Evolutionary conservation across 2,797 vertebrate genomes (phyloP), one percentile per base, ranked within the genome.

Genomic region (Cyprinodon diabolis): DNA sequence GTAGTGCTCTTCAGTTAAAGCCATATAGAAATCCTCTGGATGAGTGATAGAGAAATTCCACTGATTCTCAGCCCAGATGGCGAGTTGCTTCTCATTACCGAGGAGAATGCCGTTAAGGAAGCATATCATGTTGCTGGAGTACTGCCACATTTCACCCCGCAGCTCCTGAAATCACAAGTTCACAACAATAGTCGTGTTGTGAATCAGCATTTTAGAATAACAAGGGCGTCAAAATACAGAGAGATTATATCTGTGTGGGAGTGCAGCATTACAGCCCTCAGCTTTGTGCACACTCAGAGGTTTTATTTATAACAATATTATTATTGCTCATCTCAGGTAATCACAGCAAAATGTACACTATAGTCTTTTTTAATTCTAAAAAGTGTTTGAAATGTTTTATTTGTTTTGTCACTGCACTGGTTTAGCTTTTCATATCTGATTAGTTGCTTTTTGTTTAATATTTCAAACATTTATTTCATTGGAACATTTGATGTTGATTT

Each of bases 131-230:
- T 68, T 78, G 78, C 95, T 94, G 74, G 90, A 84, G 68, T 94
- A 96, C 2, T 93, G 92, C 97, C 97, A 97, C 60, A 92, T 89
- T 81, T 98, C 96, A 47, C 95, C 95, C 87, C 89, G 93, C 81
- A 97, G 87, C 74, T 96, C 95, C 97, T 98, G 90, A 69, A 76
- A 79, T 83, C 77, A 90, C 72, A 86, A 75, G 71, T 75, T 63
- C 73, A 75, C 65, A 82, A 76, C 58, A 79, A 80, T 25, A 51
- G 23, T 62, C 7, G 7, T 48, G 52, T 56, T 76, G 70, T 81
- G 72, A 82, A 76, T 84, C 78, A 80, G 71, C 19, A 19, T 84
- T 76, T 77, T 43, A 76, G 54, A 82, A 75, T 54, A 72, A 80
- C 40, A 15, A 54, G 12, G 7, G 74, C 2, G 1, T 68, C 56